Conservation (phyloP, 2,888 invertebrate species). For the Parnassius orleans region DNA sequence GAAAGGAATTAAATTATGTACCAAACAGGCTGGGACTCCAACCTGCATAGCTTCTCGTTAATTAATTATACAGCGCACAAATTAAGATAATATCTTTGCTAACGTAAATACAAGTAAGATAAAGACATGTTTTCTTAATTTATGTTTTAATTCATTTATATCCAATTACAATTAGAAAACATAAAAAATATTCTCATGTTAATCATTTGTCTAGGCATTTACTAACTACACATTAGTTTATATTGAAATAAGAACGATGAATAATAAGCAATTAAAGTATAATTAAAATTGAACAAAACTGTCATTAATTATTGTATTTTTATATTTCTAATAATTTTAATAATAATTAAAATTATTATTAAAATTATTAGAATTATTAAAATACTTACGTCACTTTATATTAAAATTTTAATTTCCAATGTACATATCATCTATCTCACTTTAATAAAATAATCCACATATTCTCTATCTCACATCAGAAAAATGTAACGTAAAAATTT, state of each 20-base stretch:
- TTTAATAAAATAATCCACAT: conserved; percentile 6
- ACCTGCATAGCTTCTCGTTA: conserved; percentile 4
- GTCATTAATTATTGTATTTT: too few relatives aligned
- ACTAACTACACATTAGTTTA: neutral
- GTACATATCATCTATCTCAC: conserved; percentile 1
- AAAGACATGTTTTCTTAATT: conserved; percentile 25
- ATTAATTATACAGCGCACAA: conserved; percentile 19
- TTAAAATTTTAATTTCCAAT: conserved; percentile 5
- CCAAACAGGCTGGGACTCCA: neutral
- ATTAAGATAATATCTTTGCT: conserved; percentile 14
- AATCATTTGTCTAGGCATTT: conserved; percentile 8
- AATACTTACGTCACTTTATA: conserved; percentile 1
- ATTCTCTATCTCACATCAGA: conserved; percentile 39
- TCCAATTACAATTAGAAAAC: conserved; percentile 10
- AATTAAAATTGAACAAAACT: too few relatives aligned
- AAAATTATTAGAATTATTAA: too few relatives aligned
- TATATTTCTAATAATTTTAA: neutral
- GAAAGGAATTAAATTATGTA: conserved; percentile 14
- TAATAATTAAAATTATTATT: neutral
- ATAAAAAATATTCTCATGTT: conserved; percentile 13
- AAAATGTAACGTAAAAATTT: conserved; percentile 62
- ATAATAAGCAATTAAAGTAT: neutral
- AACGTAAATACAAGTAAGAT: conserved; percentile 14
- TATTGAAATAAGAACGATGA: neutral
- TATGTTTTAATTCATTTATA: conserved; percentile 21